Base-by-base conservation (phyloP, 2,113 vertebrate genomes). In the Stegostoma tigrinum region DNA sequence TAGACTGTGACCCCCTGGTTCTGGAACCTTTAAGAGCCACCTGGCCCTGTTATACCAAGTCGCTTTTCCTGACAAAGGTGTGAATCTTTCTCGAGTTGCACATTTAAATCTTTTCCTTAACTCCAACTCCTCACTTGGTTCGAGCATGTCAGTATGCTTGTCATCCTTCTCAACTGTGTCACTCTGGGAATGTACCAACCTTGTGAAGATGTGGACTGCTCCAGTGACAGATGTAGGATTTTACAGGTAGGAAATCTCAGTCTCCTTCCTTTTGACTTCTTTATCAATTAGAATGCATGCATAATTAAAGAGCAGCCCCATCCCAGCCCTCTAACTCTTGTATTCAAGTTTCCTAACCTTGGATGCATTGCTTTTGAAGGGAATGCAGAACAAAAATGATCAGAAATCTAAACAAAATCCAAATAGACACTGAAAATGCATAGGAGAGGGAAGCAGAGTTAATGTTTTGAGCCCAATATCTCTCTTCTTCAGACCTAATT, bases 131-230 rank as follows among this genome's bases (percentile, higher is more conserved):
- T 96, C 27, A 99, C 99, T 1, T 99, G 99, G 99, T 99, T 99
- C 3, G 99, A 99, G 96, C 98, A 98, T 38, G 97, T 99, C 96
- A 99, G 99, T 96, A 99, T 99, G 98, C 98, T 99, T 98, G 98
- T 99, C 96, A 99, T 99, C 97, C 97, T 99, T 96, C 96, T 99
- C 80, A 99, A 99, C 97, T 99, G 99, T 0, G 98, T 99, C 96
- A 99, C 99, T 2, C 97, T 99, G 96, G 99, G 99, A 95, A 99
- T 99, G 99, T 99, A 99, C 97, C 99, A 99, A 96, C 99, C 99
- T 0, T 99, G 99, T 30, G 98, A 99, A 96, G 99, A 99, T 97
- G 98, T 99, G 97, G 98, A 99, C 97, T 99, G 99, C 97, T 98
- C 99, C 91, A 98, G 98, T 0, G 98, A 99, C 91, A 98, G 99